Conservation (phyloP, 1,140 invertebrate genomes). For the Dermatophagoides farinae region DNA sequence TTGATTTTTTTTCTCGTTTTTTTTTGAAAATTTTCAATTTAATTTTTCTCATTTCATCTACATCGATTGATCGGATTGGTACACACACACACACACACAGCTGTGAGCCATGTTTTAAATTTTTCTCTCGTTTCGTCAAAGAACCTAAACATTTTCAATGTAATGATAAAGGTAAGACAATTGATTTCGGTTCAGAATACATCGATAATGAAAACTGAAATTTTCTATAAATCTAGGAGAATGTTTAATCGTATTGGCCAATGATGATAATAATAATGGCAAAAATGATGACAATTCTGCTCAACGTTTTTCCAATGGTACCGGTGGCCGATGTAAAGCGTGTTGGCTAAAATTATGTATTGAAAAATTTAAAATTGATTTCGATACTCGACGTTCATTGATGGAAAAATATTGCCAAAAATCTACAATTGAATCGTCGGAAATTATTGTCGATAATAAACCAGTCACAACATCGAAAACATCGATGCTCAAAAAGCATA, state of each 20-base stretch:
- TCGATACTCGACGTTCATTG: constrained; percentile 15
- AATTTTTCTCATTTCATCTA: constrained; percentile 25
- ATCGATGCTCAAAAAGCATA: background rate
- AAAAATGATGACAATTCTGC: no score
- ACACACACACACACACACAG: no score
- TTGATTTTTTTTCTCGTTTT: no score
- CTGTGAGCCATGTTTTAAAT: constrained; percentile 63
- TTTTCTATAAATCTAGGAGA: background rate
- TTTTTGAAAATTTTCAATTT: background rate
- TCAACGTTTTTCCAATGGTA: background rate
- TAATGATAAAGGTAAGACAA: constrained; percentile 17
- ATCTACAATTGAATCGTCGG: background rate
- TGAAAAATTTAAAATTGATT: constrained; percentile 46
- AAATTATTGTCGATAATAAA: background rate
- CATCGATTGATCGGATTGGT: background rate
- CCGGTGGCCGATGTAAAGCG: constrained; percentile 42
- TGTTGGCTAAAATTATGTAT: constrained; percentile 69
- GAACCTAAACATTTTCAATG: constrained; percentile 19
- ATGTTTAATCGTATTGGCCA: constrained; percentile 1
- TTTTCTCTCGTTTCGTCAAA: constrained; percentile 36
- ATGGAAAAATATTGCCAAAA: constrained; percentile 13
- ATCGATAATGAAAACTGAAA: background rate
- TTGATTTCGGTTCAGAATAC: background rate
- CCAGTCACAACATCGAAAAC: background rate
- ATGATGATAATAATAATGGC: constrained; percentile 9